Base-by-base conservation (phyloP, 2,797 vertebrate genomes). In the Crocidura indochinensis region DNA sequence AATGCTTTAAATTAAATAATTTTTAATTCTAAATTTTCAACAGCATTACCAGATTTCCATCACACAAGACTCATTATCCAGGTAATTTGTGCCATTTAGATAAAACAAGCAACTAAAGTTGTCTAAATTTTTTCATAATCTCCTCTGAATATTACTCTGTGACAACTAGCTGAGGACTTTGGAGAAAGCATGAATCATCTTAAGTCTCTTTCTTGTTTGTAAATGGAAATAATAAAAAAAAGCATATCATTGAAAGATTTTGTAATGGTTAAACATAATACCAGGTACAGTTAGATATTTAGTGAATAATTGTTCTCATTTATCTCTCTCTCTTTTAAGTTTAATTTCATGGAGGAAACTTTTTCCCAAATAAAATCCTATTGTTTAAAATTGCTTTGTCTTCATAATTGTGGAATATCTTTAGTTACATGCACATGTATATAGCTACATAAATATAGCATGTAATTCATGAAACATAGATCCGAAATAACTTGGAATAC, bases 321-420 rank as follows among this genome's bases (percentile, higher is more conserved):
- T n/a, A n/a, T 53, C n/a, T 3, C n/a, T 89, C 74, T 65, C 38
- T 22, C 15, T 74, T 87, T 60, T 60, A 60, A 60, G 56, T 20
- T 20, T 20, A 60, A 17, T 20, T 60, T 60, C 22, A 20, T 60
- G 19, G 4, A 60, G 56, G 8, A 4, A 87, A 19, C 72, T 29
- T 60, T 82, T 81, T 65, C 60, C 38, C 68, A 62, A 78, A 87
- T 46, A 73, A 89, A 83, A 76, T 74, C 71, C 64, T 10, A 67
- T 81, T 82, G 8, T 67, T 94, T 81, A 75, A 81, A 95, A 53
- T 69, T 74, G 4, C 78, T 27, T 14, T 38, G 47, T 11, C 44
- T 38, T 47, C 17, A 46, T 78, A 92, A 44, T 17, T 49, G 44
- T 14, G 29, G 10, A 0, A 24, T 84, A 1, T 14, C 38, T 53